Evolutionary conservation across 2,113 vertebrate species (phyloP), one percentile per base, ranked within the genome.

Genomic region (Micronisus gabar): DNA sequence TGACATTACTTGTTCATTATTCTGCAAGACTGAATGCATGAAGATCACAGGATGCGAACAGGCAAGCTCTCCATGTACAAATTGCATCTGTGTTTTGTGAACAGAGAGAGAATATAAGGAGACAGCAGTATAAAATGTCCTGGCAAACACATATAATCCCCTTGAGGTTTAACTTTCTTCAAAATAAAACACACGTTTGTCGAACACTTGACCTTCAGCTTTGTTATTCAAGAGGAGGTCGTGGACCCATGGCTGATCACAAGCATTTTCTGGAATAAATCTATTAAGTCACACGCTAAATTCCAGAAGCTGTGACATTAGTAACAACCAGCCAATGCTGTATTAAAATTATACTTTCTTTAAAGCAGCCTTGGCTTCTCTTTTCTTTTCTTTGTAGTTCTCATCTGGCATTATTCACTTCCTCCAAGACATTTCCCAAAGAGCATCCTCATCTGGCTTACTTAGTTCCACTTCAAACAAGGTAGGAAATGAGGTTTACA

Each of bases 1-100:
- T 34, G 76, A 81, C 52, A 43, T 79, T 23, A 32, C 21, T 96
- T 72, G 71, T 20, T 94, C 66, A 38, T 96, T 94, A 85, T 91
- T 91, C 92, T 91, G 92, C 93, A 91, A 90, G 93, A 79, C 65
- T 79, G 84, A 65, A 65, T 32, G 40, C 56, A 50, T 61, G 85
- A 76, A 72, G 73, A 82, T 91, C 70, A 93, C 52, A 65, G 70
- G 81, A 92, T 41, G 34, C 0, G 3, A 96, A 36, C 29, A 80
- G 73, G 61, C 40, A 79, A 91, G 78, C 38, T 48, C 58, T 61
- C 58, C 52, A 14, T 4, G 34, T 38, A 73, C 68, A 91, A 89
- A 95, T 9, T 86, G 48, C 30, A 84, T 79, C 52, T 63, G 7
- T n/a, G 40, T 34, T 95, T 88, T 48, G 47, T 75, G 56, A 93